Evolutionary conservation across 2,888 invertebrate species (phyloP).

Genomic region (Busseola fusca): DNA sequence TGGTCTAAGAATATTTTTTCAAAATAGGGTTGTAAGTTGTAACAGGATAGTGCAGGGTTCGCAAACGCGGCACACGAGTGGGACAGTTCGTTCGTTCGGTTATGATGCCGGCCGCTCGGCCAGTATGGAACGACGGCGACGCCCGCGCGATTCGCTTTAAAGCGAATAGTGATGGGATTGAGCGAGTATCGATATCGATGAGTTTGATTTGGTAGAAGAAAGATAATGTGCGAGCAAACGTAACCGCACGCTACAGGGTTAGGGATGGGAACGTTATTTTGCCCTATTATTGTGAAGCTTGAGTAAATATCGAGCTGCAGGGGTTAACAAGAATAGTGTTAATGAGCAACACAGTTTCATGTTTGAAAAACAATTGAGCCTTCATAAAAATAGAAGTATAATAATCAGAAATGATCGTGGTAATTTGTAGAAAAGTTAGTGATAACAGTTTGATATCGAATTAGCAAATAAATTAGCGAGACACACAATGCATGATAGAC

Average conservation of each 20-base stretch:
- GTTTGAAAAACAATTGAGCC: slow-evolving; percentile 8
- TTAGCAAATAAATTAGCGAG: too few relatives aligned
- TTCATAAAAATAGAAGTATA: background rate
- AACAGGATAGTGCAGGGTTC: slow-evolving; percentile 73
- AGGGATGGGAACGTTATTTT: background rate
- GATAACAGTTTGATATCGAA: background rate
- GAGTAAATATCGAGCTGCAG: background rate
- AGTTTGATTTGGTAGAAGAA: background rate
- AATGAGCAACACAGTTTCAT: slow-evolving; percentile 13
- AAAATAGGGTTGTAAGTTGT: slow-evolving; percentile 65
- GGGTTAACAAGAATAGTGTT: background rate
- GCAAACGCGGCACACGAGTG: slow-evolving; percentile 82
- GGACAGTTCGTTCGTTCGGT: slow-evolving; percentile 86
- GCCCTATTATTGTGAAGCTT: slow-evolving; percentile 12
- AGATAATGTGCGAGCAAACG: background rate
- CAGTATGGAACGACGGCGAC: slow-evolving; percentile 73
- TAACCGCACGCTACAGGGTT: background rate
- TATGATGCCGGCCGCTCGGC: slow-evolving; percentile 85
- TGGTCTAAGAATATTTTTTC: slow-evolving; percentile 29
- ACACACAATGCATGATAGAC: background rate
- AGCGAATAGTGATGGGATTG: slow-evolving; percentile 72
- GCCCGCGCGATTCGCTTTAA: slow-evolving; percentile 69
- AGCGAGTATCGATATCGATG: slow-evolving; percentile 65
- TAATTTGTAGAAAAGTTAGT: slow-evolving; percentile 1
- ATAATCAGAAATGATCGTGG: background rate